Evolutionary conservation across 1,140 invertebrate species (phyloP), one percentile per base, ranked within the genome.

Genomic region (Plutomurus gul): DNA sequence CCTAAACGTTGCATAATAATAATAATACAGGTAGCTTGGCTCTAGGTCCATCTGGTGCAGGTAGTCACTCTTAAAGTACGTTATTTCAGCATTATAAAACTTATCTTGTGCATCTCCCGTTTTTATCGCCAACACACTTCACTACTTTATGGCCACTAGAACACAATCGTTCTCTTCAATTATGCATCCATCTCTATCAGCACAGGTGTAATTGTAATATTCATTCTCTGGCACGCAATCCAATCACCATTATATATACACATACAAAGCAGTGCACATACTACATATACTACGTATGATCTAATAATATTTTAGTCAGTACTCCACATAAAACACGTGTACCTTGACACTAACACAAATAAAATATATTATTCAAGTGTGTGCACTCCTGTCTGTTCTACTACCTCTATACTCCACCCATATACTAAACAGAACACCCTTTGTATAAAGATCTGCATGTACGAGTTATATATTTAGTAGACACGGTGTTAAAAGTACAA

Each of bases 281-380:
- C n/a, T n/a, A n/a, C n/a, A 43, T 8, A 43, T 10, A 43, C n/a
- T 13, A 43, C n/a, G 39, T 7, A 43, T 13, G n/a, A 43, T 65
- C 56, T 33, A 33, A n/a, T 30, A 65, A 27, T 36, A 25, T n/a
- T 51, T 51, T 8, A 22, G 20, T 33, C 30, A 30, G 18, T 16
- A 33, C 56, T 36, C 16, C 56, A 65, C 10, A n/a, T n/a, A 65
- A 43, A 13, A 65, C 56, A 33, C 27, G 27, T 65, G 56, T 65
- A 65, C 56, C 56, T 65, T 65, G 56, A 65, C 56, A 65, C 36
- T 65, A 33, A 65, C 56, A 65, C 36, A 65, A 65, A 65, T 65
- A 11, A 33, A 65, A 33, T 27, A n/a, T 65, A 43, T 43, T 43
- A 11, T 65, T 25, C 11, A 65, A n/a, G 11, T 5, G 11, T 65